Conservation (phyloP, 1,140 invertebrate genomes). For the Cylas formicarius region DNA sequence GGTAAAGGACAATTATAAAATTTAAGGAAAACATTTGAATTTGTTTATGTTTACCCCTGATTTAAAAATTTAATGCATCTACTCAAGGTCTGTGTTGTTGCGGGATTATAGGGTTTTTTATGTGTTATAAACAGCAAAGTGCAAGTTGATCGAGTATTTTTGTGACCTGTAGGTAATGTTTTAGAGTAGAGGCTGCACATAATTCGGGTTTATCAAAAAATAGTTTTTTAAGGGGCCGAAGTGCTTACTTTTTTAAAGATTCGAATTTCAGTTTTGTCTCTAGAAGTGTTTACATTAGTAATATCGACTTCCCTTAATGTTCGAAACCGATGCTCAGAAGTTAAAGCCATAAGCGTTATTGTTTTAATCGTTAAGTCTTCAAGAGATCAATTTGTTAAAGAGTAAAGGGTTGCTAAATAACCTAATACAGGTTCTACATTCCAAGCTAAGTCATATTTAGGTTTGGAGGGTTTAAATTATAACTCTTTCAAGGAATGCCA, state of each 20-base stretch:
- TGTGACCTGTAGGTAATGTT: background rate
- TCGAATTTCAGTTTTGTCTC: conserved; percentile 1
- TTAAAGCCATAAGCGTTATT: conserved; percentile 3
- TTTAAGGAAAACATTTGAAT: too few species aligned
- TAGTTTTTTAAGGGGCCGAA: background rate
- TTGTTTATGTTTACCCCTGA: too few species aligned
- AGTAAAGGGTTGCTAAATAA: too few species aligned
- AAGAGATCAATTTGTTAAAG: background rate
- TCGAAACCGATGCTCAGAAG: background rate
- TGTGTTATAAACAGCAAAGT: conserved; percentile 4
- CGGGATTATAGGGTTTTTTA: conserved; percentile 2
- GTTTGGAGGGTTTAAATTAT: too few species aligned
- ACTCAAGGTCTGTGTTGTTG: conserved; percentile 2
- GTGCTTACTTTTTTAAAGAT: background rate
- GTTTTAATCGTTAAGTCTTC: conserved; percentile 5
- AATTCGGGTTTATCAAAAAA: conserved; percentile 1
- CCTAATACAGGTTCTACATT: too few species aligned
- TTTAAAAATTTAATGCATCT: conserved; percentile 6
- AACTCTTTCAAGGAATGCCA: too few species aligned
- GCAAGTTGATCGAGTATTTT: background rate
- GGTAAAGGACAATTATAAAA: too few species aligned
- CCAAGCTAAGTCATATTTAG: too few species aligned
- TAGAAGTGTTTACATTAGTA: background rate
- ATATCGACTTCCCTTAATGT: conserved; percentile 2
- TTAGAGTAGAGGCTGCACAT: conserved; percentile 1